phyloP scores from a whole-genome alignment of 2,113 vertebrate genomes.

The Plectropomus leopardus region DNA sequence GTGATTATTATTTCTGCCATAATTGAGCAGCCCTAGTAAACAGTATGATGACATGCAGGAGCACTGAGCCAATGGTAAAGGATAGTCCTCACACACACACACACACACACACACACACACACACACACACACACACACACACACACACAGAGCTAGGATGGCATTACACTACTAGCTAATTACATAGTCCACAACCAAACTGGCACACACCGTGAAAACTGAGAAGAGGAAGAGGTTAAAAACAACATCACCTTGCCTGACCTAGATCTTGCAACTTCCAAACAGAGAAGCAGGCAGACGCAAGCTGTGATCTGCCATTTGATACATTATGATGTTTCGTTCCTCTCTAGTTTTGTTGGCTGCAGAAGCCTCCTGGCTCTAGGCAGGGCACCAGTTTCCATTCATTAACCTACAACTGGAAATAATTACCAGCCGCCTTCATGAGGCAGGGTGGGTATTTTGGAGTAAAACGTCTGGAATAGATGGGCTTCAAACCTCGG shows the following conservation, averaged over 20 bases:
- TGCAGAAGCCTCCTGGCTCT: conserved; percentile 43
- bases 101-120: conserved; percentile 3
- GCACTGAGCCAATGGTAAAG: conserved; percentile 17
- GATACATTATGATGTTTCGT: conserved; percentile 51
- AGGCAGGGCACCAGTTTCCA: conserved; percentile 73
- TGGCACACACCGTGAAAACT: conserved; percentile 28
- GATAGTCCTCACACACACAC: background rate
- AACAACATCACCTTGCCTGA: conserved; percentile 72
- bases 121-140: conserved; percentile 14
- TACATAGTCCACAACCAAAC: conserved; percentile 28
- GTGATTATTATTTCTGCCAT: no score
- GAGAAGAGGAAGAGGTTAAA: conserved; percentile 49
- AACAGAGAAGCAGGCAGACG: conserved; percentile 28
- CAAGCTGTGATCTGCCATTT: conserved; percentile 34
- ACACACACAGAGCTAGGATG: background rate
- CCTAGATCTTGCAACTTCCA: conserved; percentile 74
- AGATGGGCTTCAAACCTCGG: conserved; percentile 44
- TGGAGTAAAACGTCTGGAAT: conserved; percentile 43
- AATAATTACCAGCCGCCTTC: conserved; percentile 66
- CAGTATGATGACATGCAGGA: conserved; percentile 13
- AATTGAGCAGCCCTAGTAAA: no score
- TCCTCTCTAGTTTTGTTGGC: conserved; percentile 39
- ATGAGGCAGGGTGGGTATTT: conserved; percentile 30
- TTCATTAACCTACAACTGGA: conserved; percentile 79
- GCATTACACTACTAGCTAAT: conserved; percentile 24